Percentiles rank a stretch among this genome's conserved stretches.
Conservation (phyloP, 2,797 vertebrate genomes). For the Sardinella longiceps region DNA sequence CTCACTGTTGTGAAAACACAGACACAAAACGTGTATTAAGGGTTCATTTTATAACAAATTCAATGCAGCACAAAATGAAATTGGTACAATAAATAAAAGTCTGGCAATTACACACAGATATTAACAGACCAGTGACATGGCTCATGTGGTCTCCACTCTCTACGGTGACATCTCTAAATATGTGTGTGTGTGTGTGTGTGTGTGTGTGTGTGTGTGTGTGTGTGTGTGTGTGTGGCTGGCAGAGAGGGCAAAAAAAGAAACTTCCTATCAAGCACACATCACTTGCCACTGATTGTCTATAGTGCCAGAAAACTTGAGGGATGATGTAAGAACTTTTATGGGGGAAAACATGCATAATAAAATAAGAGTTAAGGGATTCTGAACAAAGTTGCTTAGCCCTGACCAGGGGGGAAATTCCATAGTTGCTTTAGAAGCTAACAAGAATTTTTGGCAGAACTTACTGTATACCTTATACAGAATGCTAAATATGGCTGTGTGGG, state of each 20-base stretch:
- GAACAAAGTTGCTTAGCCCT: neutral
- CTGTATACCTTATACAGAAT: neutral
- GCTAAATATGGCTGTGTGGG: neutral
- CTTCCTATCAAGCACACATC: neutral
- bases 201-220: slow-evolving; percentile 1
- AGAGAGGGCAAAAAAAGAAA: neutral
- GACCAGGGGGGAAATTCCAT: neutral
- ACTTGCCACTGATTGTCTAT: slow-evolving; percentile 12
- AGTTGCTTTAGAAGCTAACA: neutral
- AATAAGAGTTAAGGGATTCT: neutral
- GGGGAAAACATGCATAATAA: neutral
- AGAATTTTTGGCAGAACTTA: neutral
- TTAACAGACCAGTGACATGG: slow-evolving; percentile 38
- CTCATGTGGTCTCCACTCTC: slow-evolving; percentile 44
- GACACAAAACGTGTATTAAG: neutral
- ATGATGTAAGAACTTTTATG: neutral
- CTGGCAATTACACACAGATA: slow-evolving; percentile 45
- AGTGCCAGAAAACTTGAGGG: neutral
- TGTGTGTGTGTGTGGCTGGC: neutral
- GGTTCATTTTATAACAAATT: slow-evolving; percentile 11
- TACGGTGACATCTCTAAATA: slow-evolving; percentile 35
- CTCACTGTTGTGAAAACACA: neutral
- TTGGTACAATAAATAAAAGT: slow-evolving; percentile 53
- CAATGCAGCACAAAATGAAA: slow-evolving; percentile 12
- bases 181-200: neutral